Percentiles rank a stretch among this genome's conserved stretches.
Conservation (phyloP, 1,140 invertebrate genomes). For the Holotrichia oblita region DNA sequence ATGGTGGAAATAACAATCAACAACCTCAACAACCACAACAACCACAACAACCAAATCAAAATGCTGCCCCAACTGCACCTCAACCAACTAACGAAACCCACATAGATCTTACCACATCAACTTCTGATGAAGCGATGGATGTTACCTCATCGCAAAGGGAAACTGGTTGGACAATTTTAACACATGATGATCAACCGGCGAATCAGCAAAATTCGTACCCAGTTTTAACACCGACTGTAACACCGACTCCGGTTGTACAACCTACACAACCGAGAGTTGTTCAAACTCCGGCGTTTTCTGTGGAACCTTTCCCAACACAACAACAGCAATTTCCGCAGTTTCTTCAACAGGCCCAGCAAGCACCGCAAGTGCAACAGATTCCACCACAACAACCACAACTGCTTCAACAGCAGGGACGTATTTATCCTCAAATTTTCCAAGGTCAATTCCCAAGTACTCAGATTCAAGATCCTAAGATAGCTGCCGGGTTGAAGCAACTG, state of each 20-base stretch:
- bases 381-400: too few relatives aligned
- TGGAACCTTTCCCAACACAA: neutral
- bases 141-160: conserved; percentile 16
- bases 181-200: neutral
- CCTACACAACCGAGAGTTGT: neutral
- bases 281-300: neutral
- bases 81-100: neutral
- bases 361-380: too few relatives aligned
- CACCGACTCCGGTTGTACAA: neutral
- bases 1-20: neutral
- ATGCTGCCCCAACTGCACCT: neutral
- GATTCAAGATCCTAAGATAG: conserved; percentile 67
- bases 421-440: neutral
- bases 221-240: neutral
- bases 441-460: too few relatives aligned
- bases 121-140: conserved; percentile 15
- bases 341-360: too few relatives aligned
- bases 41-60: conserved; percentile 15
- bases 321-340: neutral
- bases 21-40: neutral
- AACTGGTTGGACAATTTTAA: conserved; percentile 23
- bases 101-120: conserved; percentile 1
- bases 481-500: conserved; percentile 73
- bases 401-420: too few relatives aligned
- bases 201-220: neutral